Base-by-base conservation (phyloP, 2,888 invertebrate species). In the Allophyes oxyacanthae region DNA sequence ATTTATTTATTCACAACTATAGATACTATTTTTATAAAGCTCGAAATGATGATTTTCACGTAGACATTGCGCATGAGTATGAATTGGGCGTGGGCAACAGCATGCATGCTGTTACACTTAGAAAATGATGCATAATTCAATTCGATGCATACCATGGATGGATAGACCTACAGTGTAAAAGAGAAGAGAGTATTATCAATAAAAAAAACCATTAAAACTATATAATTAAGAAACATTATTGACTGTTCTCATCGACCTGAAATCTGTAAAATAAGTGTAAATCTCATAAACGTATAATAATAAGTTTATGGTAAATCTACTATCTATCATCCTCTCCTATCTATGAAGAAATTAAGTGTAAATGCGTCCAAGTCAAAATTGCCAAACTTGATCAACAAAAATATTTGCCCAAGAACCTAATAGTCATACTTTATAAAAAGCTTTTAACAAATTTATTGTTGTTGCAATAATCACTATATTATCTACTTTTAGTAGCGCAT, bases 311-410 rank as follows among this genome's bases (percentile, higher is more conserved):
- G n/a, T n/a, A n/a, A n/a, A n/a, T n/a, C n/a, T n/a, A n/a, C n/a
- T 6, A 2, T 2, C 1, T 34, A 2, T 5, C 14, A 14, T 36
- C 13, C 7, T 36, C 8, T 0, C 9, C 14, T 8, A 36, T 14
- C 14, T 13, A 13, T n/a, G 26, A 48, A 30, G 4, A 11, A 6
- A 11, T 30, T 9, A 20, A 2, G 1, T 2, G 3, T 25, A 14
- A 43, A 20, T 48, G 54, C 61, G 61, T 65, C 72, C 57, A 54
- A 34, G 45, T 66, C 67, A 71, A 66, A 70, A 58, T 32, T 30
- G 20, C 38, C 49, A 28, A 64, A 44, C 20, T 36, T 56, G 36
- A 32, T 60, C 13, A 71, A 52, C 41, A 57, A 61, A 20, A 53
- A 43, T 40, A 55, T 44, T 51, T 51, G n/a, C 48, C 28, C 33